Conservation (phyloP, 2,113 vertebrate genomes). For the Paracyprichromis sp. region DNA sequence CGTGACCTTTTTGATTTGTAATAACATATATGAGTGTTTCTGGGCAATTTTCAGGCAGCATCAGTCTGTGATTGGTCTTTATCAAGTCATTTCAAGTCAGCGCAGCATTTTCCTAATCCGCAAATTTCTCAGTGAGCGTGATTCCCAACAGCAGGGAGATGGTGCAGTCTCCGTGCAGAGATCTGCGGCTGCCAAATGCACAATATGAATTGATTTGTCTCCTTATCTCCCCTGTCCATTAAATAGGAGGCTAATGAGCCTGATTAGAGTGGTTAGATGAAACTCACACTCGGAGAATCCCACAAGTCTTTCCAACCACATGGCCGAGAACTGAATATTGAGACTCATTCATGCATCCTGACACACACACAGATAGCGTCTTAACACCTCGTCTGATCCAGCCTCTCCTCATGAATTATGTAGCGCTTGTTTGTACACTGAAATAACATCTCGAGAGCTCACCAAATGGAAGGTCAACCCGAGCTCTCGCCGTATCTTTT, state of each 20-base stretch:
- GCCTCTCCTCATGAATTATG: constrained; percentile 42
- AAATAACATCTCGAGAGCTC: constrained; percentile 15
- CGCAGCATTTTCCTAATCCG: neutral
- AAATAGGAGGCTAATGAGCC: constrained; percentile 36
- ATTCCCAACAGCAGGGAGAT: constrained; percentile 10
- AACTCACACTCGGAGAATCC: neutral
- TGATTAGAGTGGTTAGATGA: constrained; percentile 1
- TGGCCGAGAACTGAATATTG: neutral
- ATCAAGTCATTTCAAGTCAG: constrained; percentile 24
- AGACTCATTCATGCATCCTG: neutral
- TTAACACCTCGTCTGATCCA: neutral
- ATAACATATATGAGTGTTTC: neutral
- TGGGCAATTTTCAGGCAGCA: neutral
- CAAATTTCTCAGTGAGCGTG: constrained; percentile 16
- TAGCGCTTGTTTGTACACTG: neutral
- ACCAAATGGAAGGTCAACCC: neutral
- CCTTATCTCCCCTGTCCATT: constrained; percentile 11
- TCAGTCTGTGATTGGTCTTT: neutral
- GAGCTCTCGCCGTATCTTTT: neutral
- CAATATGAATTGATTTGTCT: constrained; percentile 42
- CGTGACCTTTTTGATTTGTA: neutral
- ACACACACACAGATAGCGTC: constrained; percentile 4
- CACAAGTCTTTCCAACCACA: neutral
- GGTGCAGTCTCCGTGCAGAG: neutral
- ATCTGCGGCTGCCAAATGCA: constrained; percentile 16